These are phyloP conservation scores for Steromphala cineraria DNA, from an alignment of 2,888 invertebrate genomes.

Conservation along the genomic window DNA sequence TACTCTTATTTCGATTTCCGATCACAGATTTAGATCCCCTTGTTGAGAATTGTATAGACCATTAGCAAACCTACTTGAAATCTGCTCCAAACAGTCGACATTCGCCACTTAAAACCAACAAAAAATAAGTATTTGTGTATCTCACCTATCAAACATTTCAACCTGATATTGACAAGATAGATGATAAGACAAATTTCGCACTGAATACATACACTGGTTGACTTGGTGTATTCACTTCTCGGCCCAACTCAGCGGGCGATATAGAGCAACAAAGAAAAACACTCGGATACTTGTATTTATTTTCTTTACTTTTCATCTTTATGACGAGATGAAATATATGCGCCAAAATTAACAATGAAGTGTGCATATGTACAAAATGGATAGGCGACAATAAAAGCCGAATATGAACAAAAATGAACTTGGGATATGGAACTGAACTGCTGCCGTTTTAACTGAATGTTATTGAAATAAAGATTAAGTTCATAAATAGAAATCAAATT, in stretches of 20 bases:
- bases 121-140: background rate
- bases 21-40: background rate
- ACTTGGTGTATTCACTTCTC: background rate
- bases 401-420: slow-evolving; percentile 3
- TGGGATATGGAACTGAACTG: background rate
- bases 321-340: slow-evolving; percentile 1
- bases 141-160: background rate
- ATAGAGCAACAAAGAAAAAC: background rate
- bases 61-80: background rate
- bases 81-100: background rate
- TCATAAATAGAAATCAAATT: slow-evolving; percentile 14
- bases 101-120: background rate
- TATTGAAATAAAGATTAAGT: background rate
- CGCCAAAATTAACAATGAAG: background rate
- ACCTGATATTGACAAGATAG: background rate
- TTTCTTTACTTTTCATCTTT: background rate
- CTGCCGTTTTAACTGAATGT: slow-evolving; percentile 8
- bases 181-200: background rate
- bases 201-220: background rate
- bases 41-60: background rate
- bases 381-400: slow-evolving; percentile 10
- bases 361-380: slow-evolving; percentile 11
- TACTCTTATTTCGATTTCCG: background rate
- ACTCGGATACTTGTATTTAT: background rate
- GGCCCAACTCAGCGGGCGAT: background rate